Percentiles rank a stretch among this genome's conserved stretches.
Conservation (phyloP, 2,113 vertebrate genomes). For the Salvelinus sp. region DNA sequence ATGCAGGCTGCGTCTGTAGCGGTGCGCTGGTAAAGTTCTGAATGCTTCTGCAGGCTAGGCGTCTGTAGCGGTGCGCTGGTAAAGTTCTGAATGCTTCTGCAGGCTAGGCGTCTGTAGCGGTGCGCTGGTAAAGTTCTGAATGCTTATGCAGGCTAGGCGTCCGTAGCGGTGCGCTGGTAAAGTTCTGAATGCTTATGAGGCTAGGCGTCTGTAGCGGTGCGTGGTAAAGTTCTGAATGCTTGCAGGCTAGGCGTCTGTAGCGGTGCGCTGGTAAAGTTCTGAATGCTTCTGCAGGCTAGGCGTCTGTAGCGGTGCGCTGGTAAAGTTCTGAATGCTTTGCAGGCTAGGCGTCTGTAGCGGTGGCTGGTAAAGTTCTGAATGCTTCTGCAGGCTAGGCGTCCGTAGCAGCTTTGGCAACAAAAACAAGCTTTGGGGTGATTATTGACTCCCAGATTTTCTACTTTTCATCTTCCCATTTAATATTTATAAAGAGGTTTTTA, state of each 20-base stretch:
- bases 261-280: not conserved
- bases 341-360: not conserved
- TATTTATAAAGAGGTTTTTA: slow-evolving; percentile 30
- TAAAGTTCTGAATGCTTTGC: accelerated
- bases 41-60: accelerated
- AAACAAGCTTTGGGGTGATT: not conserved
- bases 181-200: not conserved
- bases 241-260: accelerated
- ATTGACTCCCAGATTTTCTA: not conserved
- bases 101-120: not conserved
- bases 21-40: not conserved
- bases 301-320: not conserved
- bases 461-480: slow-evolving; percentile 34
- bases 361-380: too few species aligned
- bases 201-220: not conserved
- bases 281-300: accelerated
- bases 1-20: not conserved
- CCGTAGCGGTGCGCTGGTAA: not conserved
- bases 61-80: not conserved
- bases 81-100: accelerated
- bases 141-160: accelerated
- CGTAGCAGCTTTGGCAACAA: slow-evolving; percentile 1
- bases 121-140: too few species aligned
- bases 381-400: accelerated
- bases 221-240: too few species aligned